Percentiles rank a stretch among this genome's conserved stretches.
Evolutionary conservation across 2,888 invertebrate species (phyloP).

Genomic region (Hartigia nigra): DNA sequence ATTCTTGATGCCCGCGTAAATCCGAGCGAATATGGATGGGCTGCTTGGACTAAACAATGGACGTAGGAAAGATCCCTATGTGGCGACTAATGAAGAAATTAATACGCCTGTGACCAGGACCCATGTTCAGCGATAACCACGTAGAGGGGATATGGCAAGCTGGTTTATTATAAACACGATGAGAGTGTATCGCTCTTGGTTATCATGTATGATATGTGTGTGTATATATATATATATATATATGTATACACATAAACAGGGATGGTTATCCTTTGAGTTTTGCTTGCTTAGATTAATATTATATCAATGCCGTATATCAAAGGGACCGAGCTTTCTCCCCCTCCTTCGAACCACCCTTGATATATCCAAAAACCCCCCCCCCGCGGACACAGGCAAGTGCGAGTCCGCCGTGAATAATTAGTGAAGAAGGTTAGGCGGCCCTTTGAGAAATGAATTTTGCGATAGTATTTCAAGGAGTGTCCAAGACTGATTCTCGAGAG

Average conservation of each 20-base stretch:
- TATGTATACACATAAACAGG: slow-evolving; percentile 14
- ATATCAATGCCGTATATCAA: slow-evolving; percentile 53
- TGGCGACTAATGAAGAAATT: slow-evolving; percentile 24
- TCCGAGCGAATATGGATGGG: neutral
- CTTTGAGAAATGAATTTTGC: neutral
- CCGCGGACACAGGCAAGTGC: neutral
- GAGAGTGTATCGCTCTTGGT: neutral
- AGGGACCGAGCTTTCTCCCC: slow-evolving; percentile 30
- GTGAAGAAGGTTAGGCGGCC: neutral
- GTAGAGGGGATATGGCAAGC: slow-evolving; percentile 13
- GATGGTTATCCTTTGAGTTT: slow-evolving; percentile 52
- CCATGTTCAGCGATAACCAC: neutral
- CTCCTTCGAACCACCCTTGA: neutral
- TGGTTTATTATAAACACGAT: slow-evolving; percentile 28
- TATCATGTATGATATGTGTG: neutral
- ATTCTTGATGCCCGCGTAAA: neutral
- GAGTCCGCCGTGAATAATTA: neutral
- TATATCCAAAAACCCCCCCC: neutral
- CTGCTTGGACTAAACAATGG: too few species aligned
- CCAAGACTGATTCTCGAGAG: neutral
- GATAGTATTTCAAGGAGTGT: neutral
- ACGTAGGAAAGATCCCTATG: neutral
- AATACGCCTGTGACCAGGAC: slow-evolving; percentile 19
- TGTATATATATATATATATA: too few species aligned
- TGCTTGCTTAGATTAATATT: slow-evolving; percentile 53